phyloP scores from a whole-genome alignment of 2,113 vertebrate genomes.

The Cephalopterus ornatus region DNA sequence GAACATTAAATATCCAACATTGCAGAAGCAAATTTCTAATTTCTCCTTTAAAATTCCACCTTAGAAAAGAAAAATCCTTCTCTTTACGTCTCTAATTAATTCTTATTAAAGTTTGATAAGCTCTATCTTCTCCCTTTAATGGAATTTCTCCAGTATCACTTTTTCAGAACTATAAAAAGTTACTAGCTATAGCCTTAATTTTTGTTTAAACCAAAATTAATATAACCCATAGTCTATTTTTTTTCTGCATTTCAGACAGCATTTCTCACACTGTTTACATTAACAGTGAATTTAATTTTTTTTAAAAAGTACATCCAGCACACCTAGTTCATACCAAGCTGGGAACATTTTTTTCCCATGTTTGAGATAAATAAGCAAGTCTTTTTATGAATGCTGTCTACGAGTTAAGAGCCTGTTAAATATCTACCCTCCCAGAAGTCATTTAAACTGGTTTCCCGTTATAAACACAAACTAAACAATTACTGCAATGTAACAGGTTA shows the following conservation, averaged over 20 bases:
- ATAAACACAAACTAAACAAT: not conserved
- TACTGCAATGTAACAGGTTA: not conserved
- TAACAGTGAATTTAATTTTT: not conserved
- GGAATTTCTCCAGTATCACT: not conserved
- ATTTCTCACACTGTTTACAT: not conserved
- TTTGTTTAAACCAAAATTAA: not conserved
- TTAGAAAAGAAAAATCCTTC: not conserved
- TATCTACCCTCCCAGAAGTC: not conserved
- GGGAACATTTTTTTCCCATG: not conserved
- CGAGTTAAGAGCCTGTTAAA: not conserved
- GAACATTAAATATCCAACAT: not conserved
- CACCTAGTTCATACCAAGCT: not conserved
- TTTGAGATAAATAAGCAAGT: not conserved
- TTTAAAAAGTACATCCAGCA: not conserved
- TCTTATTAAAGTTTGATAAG: not conserved
- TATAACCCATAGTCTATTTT: not conserved
- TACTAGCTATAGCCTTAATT: not conserved
- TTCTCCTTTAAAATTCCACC: not conserved
- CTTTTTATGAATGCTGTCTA: not conserved
- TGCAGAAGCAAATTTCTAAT: not conserved
- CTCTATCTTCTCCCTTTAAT: not conserved
- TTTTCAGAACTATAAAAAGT: not conserved
- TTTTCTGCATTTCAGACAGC: not conserved
- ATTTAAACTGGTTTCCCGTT: not conserved
- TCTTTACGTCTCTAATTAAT: not conserved